Conservation (phyloP, 1,140 invertebrate genomes). For the Drosophila yakuba region DNA sequence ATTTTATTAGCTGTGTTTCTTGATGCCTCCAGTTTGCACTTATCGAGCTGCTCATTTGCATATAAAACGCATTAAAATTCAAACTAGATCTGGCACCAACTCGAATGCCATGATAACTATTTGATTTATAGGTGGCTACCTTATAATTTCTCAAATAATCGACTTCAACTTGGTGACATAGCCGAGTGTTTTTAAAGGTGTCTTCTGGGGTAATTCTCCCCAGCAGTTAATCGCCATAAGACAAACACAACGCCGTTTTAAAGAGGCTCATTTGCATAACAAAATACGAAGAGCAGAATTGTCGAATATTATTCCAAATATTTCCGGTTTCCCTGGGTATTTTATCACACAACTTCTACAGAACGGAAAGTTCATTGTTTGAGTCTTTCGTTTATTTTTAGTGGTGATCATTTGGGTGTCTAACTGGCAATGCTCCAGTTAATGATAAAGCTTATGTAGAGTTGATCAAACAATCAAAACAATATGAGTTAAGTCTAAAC, state of each 20-base stretch:
- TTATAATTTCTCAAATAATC: conserved; percentile 36
- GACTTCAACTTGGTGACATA: conserved; percentile 24
- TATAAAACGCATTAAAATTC: conserved; percentile 31
- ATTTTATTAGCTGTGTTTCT: conserved; percentile 46
- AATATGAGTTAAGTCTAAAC: conserved; percentile 23
- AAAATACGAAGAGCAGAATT: conserved; percentile 36
- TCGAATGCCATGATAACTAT: conserved; percentile 10
- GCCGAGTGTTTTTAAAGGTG: conserved; percentile 16
- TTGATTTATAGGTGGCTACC: conserved; percentile 42
- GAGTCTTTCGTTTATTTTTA: conserved; percentile 36
- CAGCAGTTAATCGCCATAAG: conserved; percentile 48
- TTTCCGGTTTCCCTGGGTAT: conserved; percentile 44
- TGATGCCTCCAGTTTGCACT: conserved; percentile 59
- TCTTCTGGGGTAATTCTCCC: conserved; percentile 17
- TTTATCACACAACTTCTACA: conserved; percentile 28
- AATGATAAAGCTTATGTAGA: conserved; percentile 29
- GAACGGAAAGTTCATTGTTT: conserved; percentile 30
- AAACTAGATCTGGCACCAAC: conserved; percentile 25
- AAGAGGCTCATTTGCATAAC: conserved; percentile 63
- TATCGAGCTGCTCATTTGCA: conserved; percentile 34
- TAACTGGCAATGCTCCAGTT: conserved; percentile 26
- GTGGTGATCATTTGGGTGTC: conserved; percentile 25
- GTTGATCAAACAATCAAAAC: conserved; percentile 26
- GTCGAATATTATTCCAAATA: conserved; percentile 50
- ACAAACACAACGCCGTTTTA: conserved; percentile 32